Evolutionary conservation across 1,140 invertebrate genomes (phyloP).

Genomic region (Stenopsyche tienmushanensis): DNA sequence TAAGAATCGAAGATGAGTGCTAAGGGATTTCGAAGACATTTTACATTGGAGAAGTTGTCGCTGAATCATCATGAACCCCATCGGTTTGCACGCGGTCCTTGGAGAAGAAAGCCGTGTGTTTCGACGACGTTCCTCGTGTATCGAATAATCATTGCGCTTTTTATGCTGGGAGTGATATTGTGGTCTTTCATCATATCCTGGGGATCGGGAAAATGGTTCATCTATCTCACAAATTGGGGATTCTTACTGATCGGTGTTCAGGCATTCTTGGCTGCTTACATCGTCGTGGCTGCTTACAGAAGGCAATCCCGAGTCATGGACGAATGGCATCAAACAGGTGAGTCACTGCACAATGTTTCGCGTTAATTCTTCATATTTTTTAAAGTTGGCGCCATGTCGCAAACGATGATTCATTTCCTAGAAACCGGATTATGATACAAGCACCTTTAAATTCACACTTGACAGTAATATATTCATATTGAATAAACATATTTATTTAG

Average conservation of each 20-base stretch:
- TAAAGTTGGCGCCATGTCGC: no score
- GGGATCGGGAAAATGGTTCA: conserved; percentile 57
- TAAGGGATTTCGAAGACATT: conserved; percentile 3
- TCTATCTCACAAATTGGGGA: conserved; percentile 73
- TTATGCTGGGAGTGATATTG: conserved; percentile 48
- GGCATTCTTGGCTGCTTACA: conserved; percentile 49
- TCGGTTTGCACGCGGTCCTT: conserved; percentile 28
- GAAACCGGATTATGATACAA: no score
- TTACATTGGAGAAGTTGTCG: conserved; percentile 3
- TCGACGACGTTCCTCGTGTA: conserved; percentile 52
- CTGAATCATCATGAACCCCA: conserved; percentile 25
- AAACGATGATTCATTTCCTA: no score
- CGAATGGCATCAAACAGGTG: no score
- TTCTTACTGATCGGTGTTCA: conserved; percentile 56
- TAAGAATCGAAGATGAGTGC: neutral
- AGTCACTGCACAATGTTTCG: no score
- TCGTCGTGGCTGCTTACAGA: conserved; percentile 50
- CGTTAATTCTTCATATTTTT: no score
- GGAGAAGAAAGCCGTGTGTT: conserved; percentile 27
- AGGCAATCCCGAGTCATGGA: no score
- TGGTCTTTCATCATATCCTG: conserved; percentile 54
- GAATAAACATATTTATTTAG: no score
- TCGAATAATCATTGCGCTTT: conserved; percentile 54
- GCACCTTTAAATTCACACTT: no score
- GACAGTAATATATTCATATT: no score